These are phyloP conservation scores for Standfussiana lucernea DNA, from an alignment of 2,888 invertebrate species.

Conservation along the genomic window DNA sequence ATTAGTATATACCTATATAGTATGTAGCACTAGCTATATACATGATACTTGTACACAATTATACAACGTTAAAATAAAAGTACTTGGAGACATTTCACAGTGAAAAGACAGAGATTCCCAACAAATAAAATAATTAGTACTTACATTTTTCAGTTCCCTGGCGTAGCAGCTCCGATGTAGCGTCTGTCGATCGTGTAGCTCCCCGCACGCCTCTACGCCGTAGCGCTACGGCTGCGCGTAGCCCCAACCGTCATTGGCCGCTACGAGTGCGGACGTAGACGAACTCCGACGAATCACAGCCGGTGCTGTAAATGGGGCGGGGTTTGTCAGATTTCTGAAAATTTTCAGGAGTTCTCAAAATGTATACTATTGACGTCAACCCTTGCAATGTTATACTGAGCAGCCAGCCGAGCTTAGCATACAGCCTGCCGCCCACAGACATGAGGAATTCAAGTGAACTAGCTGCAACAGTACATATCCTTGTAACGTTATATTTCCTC, in stretches of 20 bases:
- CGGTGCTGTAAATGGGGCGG: constrained; percentile 85
- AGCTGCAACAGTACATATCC: constrained; percentile 26
- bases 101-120: constrained; percentile 32
- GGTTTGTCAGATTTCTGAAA: constrained; percentile 88
- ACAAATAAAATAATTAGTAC: constrained; percentile 71
- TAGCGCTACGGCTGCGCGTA: constrained; percentile 88
- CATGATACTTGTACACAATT: constrained; percentile 50
- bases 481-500: constrained; percentile 5
- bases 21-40: constrained; percentile 37
- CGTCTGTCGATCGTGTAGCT: constrained; percentile 87
- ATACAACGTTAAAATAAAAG: constrained; percentile 23
- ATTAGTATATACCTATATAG: constrained; percentile 26
- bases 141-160: constrained; percentile 87
- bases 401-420: constrained; percentile 25
- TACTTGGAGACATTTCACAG: constrained; percentile 28
- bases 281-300: constrained; percentile 81
- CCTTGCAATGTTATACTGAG: constrained; percentile 72
- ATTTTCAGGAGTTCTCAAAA: constrained; percentile 86
- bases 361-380: constrained; percentile 75
- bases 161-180: constrained; percentile 85
- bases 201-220: constrained; percentile 84
- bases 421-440: constrained; percentile 25
- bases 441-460: constrained; percentile 16
- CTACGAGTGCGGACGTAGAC: constrained; percentile 80
- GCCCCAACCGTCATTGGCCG: constrained; percentile 84